Conservation (phyloP, 2,888 invertebrate genomes). For the Anarsia innoxiella region DNA sequence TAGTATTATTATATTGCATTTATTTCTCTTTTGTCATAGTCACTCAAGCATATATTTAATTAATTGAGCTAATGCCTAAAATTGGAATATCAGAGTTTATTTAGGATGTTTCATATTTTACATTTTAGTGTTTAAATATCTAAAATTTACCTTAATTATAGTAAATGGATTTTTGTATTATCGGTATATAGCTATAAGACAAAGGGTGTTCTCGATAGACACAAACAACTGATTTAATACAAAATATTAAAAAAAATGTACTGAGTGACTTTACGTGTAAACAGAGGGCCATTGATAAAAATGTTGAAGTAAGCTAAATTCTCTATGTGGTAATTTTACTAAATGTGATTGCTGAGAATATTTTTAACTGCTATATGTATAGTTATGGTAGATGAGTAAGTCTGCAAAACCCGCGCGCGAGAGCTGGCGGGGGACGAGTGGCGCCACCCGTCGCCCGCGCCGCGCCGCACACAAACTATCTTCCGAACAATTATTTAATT, state of each 20-base stretch:
- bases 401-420: slow-evolving; percentile 32
- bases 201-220: slow-evolving; percentile 71
- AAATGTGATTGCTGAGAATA: slow-evolving; percentile 73
- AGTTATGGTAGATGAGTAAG: slow-evolving; percentile 62
- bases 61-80: slow-evolving; percentile 74
- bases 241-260: slow-evolving; percentile 67
- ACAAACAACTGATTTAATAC: slow-evolving; percentile 70
- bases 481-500: slow-evolving; percentile 28
- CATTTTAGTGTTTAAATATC: slow-evolving; percentile 75
- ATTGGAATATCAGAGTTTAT: slow-evolving; percentile 76
- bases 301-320: slow-evolving; percentile 73
- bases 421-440: slow-evolving; percentile 8
- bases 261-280: slow-evolving; percentile 76
- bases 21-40: slow-evolving; percentile 72
- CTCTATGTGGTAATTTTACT: slow-evolving; percentile 72
- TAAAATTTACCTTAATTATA: slow-evolving; percentile 76
- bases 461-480: slow-evolving; percentile 20
- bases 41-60: slow-evolving; percentile 72
- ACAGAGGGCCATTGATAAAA: slow-evolving; percentile 74
- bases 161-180: slow-evolving; percentile 75
- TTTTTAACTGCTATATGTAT: slow-evolving; percentile 69
- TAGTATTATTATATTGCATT: slow-evolving; percentile 74
- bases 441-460: slow-evolving; percentile 6
- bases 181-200: slow-evolving; percentile 73
- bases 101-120: slow-evolving; percentile 75